Conservation (phyloP, 2,113 vertebrate genomes). For the pig (Sus scrofa) region T2T-Sscrofa CM000817.6:24854501-24855000, state of each 20-base stretch:
- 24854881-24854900: background rate
- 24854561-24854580: conserved; percentile 29
- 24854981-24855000: background rate
- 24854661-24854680: background rate
- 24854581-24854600: conserved; percentile 50
- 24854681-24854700: background rate
- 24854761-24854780: background rate
- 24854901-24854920: background rate
- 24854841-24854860: background rate
- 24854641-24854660: background rate
- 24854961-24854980: background rate
- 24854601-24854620: background rate
- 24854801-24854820: background rate
- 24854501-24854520: conserved; percentile 69
- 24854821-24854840: background rate
- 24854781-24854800: background rate
- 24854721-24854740: background rate
- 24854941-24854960: background rate
- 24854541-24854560: conserved; percentile 54
- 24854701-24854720: background rate
- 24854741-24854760: background rate
- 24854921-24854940: background rate
- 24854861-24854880: background rate
- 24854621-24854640: conserved; percentile 39
- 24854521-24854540: conserved; percentile 79